phyloP scores from a whole-genome alignment of 2,797 vertebrate species.

The Salmo trutta region DNA sequence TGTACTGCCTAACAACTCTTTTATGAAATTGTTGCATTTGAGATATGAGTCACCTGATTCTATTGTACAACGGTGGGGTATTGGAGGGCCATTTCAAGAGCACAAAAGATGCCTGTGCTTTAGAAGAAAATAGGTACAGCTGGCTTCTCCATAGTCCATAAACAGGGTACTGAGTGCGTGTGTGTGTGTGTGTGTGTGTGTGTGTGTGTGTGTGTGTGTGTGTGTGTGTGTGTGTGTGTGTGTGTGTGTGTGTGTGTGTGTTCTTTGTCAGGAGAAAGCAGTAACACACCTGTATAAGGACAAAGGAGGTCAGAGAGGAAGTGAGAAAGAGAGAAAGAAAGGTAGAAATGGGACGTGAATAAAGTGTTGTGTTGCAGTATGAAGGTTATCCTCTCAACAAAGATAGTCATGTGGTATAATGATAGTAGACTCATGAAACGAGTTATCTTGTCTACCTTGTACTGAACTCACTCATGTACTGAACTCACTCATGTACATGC shows the following conservation, averaged over 20 bases:
- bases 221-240: too few relatives aligned
- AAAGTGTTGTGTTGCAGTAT: not conserved
- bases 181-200: too few relatives aligned
- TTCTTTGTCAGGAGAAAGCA: not conserved
- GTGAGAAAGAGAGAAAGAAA: not conserved
- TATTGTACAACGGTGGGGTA: not conserved
- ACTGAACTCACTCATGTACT: too few relatives aligned
- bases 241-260: not conserved
- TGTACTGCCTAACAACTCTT: not conserved
- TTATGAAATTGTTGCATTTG: constrained; percentile 14
- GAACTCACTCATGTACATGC: too few relatives aligned
- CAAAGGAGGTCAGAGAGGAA: not conserved
- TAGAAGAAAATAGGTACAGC: not conserved
- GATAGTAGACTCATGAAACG: not conserved
- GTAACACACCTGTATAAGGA: not conserved
- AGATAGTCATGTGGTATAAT: not conserved
- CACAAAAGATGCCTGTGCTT: not conserved
- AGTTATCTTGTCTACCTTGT: too few relatives aligned
- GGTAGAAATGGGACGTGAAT: not conserved
- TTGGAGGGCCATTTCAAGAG: not conserved
- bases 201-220: not conserved
- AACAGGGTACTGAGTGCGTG: not conserved
- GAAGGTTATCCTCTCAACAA: not conserved
- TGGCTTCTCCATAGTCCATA: not conserved
- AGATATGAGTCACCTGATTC: constrained; percentile 25